These are phyloP conservation scores for Ectemnius lituratus DNA, from an alignment of 2,888 invertebrate species.

Conservation along the genomic window DNA sequence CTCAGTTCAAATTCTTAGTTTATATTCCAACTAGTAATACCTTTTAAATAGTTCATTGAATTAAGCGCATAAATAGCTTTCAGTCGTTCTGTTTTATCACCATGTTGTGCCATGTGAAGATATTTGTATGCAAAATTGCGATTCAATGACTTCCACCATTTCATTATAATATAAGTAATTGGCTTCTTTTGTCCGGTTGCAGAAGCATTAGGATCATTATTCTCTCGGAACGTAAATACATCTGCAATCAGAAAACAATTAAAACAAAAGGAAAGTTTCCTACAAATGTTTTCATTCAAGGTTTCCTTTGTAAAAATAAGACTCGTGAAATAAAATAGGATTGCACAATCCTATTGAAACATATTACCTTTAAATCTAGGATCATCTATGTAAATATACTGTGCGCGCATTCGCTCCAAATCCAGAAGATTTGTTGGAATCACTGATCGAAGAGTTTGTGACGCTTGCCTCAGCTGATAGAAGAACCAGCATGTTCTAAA, in stretches of 20 bases:
- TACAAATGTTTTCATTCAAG: too few species aligned
- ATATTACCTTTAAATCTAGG: constrained; percentile 73
- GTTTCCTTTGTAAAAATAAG: too few species aligned
- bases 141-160: constrained; percentile 83
- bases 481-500: constrained; percentile 71
- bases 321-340: not conserved
- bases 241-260: constrained; percentile 55
- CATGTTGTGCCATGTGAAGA: constrained; percentile 83
- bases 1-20: too few species aligned
- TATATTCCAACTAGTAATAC: constrained; percentile 55
- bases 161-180: constrained; percentile 63
- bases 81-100: constrained; percentile 81
- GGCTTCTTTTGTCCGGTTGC: constrained; percentile 54
- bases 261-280: not conserved
- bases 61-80: constrained; percentile 84
- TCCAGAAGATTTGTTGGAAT: constrained; percentile 76
- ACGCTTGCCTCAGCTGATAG: constrained; percentile 70
- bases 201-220: constrained; percentile 59
- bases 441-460: constrained; percentile 74
- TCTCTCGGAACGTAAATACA: constrained; percentile 60
- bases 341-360: not conserved
- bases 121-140: constrained; percentile 84
- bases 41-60: constrained; percentile 83
- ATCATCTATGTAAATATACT: constrained; percentile 81
- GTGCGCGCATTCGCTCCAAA: constrained; percentile 76